Base-by-base conservation (phyloP, 2,113 vertebrate species). In the Psammodynastes pulverulentus region DNA sequence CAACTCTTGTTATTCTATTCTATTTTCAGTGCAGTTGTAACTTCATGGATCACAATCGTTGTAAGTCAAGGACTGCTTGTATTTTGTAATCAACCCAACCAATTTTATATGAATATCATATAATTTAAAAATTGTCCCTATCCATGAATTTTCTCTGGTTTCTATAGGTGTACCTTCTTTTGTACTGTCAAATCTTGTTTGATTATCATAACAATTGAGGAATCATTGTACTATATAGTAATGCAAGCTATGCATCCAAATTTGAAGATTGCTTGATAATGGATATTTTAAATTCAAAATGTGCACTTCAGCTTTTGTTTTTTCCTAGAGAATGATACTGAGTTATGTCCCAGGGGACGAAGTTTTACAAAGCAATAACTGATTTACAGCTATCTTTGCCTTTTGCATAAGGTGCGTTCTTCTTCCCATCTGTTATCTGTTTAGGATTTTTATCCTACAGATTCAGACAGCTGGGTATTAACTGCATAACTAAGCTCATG, bases 321-420 rank as follows among this genome's bases (percentile, higher is more conserved):
- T 86, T 48, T 7, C 12, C 34, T 43, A 46, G 13, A 19, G 39
- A 5, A 26, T 4, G 34, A 93, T 39, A 52, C 52, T 88, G 43
- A 23, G 88, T 95, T 52, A 48, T 34, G 24, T 48, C 53, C 86
- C 89, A 91, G 34, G 84, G 0, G 54, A 91, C 89, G 94, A 94
- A 91, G 86, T 92, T 95, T 93, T 94, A 94, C 92, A 79, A 95
- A 94, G 93, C 13, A 95, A 54, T 94, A 94, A 92, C 92, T 95
- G 94, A 96, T 92, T 88, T 90, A 91, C 96, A 96, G 93, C 94
- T 96, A 92, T 94, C 95, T 95, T 29, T 85, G 87, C 93, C 95
- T 94, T 94, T 94, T 94, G 86, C 93, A 92, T 90, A 91, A 95
- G 93, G 94, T 91, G 89, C 24, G 88, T 56, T 84, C 90, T 56